phyloP scores from a whole-genome alignment of 2,888 invertebrate genomes.

The Plemyria rubiginata region DNA sequence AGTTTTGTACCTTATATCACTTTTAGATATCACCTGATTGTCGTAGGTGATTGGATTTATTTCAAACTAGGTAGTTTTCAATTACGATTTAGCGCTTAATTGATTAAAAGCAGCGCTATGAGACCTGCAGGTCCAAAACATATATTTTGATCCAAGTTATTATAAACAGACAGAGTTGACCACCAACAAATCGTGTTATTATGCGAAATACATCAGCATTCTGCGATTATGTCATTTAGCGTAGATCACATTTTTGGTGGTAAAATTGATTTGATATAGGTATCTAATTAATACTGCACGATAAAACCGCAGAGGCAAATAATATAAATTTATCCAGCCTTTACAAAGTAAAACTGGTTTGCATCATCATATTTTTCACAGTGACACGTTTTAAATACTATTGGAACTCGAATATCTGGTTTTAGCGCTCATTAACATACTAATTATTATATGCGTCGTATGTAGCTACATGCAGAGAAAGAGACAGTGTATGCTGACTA shows the following conservation, averaged over 20 bases:
- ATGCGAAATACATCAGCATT: no score
- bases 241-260: neutral
- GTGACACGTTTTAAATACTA: conserved; percentile 26
- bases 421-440: conserved; percentile 11
- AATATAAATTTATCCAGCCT: conserved; percentile 3
- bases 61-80: no score
- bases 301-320: neutral
- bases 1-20: no score
- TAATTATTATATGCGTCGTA: neutral
- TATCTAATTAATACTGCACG: neutral
- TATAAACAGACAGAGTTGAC: no score
- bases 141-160: no score
- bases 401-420: conserved; percentile 25
- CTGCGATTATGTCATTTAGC: no score
- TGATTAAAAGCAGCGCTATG: no score
- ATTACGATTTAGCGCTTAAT: no score
- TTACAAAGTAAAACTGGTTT: conserved; percentile 14
- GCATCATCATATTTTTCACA: conserved; percentile 18
- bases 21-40: no score
- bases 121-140: no score
- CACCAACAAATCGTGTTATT: no score
- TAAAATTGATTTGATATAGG: neutral
- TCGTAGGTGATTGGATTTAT: no score
- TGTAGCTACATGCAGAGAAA: neutral
- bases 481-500: neutral